Evolutionary conservation across 1,140 invertebrate species (phyloP).

Genomic region (Drosophila bocqueti): DNA sequence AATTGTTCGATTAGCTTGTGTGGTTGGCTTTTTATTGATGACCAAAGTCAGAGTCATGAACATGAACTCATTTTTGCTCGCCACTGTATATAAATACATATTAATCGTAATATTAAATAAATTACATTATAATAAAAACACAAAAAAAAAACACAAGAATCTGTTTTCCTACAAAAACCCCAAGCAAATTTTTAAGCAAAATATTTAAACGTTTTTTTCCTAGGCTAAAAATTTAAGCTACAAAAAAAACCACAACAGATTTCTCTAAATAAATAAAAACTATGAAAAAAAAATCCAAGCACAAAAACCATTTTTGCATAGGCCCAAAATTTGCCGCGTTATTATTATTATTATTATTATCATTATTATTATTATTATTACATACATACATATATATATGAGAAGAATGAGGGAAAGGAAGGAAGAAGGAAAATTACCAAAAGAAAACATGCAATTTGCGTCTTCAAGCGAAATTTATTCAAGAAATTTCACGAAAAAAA

Average conservation of each 20-base stretch:
- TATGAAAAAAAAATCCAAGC: slow-evolving; percentile 14
- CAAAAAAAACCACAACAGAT: slow-evolving; percentile 23
- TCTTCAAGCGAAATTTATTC: slow-evolving; percentile 55
- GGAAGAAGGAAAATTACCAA: slow-evolving; percentile 41
- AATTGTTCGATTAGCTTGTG: too few relatives aligned
- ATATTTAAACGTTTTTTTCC: slow-evolving; percentile 48
- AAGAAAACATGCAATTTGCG: slow-evolving; percentile 59
- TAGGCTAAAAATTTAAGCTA: slow-evolving; percentile 51
- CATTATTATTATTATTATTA: slow-evolving; percentile 9
- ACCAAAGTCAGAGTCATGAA: too few relatives aligned
- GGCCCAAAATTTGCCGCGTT: slow-evolving; percentile 73
- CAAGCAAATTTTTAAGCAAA: slow-evolving; percentile 46
- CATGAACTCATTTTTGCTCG: too few relatives aligned
- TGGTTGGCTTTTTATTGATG: too few relatives aligned
- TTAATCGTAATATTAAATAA: slow-evolving; percentile 57
- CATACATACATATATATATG: slow-evolving; percentile 42
- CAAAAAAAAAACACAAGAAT: slow-evolving; percentile 32
- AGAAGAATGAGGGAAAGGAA: slow-evolving; percentile 30
- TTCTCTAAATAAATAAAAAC: slow-evolving; percentile 36
- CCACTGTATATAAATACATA: slow-evolving; percentile 20
- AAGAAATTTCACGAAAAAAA: slow-evolving; percentile 31
- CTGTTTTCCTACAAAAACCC: slow-evolving; percentile 42
- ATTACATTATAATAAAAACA: slow-evolving; percentile 37
- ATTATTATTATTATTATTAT: slow-evolving; percentile 68
- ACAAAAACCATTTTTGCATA: slow-evolving; percentile 63